phyloP scores from a whole-genome alignment of 2,888 invertebrate genomes.

The Lacanobia wlatinum region DNA sequence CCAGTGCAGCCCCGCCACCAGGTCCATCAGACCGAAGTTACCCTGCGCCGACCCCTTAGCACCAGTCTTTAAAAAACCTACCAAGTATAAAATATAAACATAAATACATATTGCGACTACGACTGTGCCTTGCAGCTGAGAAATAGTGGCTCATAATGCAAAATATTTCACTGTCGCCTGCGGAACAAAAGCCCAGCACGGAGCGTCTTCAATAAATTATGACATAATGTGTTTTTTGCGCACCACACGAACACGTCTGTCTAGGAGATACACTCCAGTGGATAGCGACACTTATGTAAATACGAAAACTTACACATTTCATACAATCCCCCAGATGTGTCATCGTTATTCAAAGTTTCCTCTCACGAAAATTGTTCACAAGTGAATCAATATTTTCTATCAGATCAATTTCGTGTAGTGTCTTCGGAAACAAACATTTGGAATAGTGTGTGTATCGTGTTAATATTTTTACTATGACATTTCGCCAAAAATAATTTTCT shows the following conservation, averaged over 20 bases:
- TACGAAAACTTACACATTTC: conserved; percentile 60
- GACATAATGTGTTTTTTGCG: conserved; percentile 55
- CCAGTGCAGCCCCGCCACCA: conserved; percentile 99
- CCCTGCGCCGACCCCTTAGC: conserved; percentile 97
- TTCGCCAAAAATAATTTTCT: neutral
- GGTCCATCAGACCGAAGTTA: conserved; percentile 97
- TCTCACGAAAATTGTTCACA: conserved; percentile 58
- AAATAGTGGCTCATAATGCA: conserved; percentile 61
- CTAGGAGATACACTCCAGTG: conserved; percentile 50
- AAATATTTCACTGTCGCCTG: conserved; percentile 60
- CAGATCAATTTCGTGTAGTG: conserved; percentile 54
- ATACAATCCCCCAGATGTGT: conserved; percentile 58
- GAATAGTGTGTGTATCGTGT: conserved; percentile 14
- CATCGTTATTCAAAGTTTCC: conserved; percentile 62
- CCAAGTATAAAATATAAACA: conserved; percentile 60
- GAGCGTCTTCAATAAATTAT: conserved; percentile 60
- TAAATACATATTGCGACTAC: conserved; percentile 48
- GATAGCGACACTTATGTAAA: conserved; percentile 63
- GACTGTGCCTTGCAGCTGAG: conserved; percentile 44
- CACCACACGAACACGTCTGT: conserved; percentile 32
- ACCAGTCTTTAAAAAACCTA: conserved; percentile 97
- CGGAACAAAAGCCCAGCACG: conserved; percentile 51
- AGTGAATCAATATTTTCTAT: conserved; percentile 65
- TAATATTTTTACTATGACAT: conserved; percentile 11
- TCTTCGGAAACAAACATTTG: conserved; percentile 45